These are phyloP conservation scores for pig (Sus scrofa) DNA, from an alignment of 2,113 vertebrate species.

Conservation along the genomic window DNA sequence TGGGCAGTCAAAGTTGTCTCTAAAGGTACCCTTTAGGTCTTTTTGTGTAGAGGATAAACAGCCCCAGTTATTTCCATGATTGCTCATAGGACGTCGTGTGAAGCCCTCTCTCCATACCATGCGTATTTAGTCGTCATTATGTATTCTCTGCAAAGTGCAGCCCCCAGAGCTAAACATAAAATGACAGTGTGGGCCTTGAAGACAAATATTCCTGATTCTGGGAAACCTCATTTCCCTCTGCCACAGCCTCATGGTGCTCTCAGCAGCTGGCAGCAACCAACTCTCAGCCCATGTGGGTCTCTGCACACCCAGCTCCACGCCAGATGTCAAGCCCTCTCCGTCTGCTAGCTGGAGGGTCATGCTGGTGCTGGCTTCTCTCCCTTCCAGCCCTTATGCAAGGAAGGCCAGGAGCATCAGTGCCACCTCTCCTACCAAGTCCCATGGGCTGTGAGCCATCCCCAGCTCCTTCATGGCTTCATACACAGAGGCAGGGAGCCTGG, in stretches of 20 bases:
- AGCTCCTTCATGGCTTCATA: not conserved
- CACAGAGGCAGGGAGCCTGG: not conserved
- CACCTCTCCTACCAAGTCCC: not conserved
- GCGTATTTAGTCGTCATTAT: not conserved
- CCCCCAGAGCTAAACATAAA: not conserved
- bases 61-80: not conserved
- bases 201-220: not conserved
- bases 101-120: not conserved
- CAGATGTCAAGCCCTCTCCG: not conserved
- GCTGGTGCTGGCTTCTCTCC: not conserved
- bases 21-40: not conserved
- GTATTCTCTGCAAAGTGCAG: not conserved
- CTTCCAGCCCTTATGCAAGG: not conserved
- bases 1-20: not conserved
- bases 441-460: not conserved
- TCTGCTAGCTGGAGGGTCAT: not conserved
- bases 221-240: not conserved
- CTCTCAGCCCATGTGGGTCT: not conserved
- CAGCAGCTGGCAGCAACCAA: not conserved
- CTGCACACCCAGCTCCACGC: no score
- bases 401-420: not conserved
- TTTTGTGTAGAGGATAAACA: not conserved
- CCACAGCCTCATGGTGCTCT: not conserved
- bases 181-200: not conserved
- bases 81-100: no score